Conservation (phyloP, 2,888 invertebrate genomes). For the Salticus scenicus region DNA sequence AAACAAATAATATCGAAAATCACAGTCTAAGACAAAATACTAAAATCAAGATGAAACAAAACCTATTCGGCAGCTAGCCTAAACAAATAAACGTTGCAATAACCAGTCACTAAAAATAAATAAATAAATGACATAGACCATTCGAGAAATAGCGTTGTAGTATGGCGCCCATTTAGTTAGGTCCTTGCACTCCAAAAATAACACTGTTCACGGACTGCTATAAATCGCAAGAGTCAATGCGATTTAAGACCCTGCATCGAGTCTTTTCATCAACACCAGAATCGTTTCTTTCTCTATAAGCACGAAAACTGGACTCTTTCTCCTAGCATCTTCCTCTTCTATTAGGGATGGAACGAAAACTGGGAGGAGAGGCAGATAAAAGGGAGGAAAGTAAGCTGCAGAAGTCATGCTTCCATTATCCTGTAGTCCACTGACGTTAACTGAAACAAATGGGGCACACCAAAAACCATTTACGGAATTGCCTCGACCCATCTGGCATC, state of each 20-base stretch:
- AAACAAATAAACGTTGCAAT: not conserved
- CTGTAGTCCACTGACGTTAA: conserved; percentile 66
- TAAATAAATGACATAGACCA: not conserved
- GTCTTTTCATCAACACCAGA: conserved; percentile 61
- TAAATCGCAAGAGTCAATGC: conserved; percentile 66
- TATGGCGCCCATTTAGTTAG: conserved; percentile 13
- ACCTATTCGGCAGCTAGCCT: not conserved
- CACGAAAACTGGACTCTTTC: conserved; percentile 41
- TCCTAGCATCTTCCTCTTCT: conserved; percentile 7
- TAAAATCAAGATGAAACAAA: not conserved
- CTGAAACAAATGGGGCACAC: conserved; percentile 70
- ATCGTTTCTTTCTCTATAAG: conserved; percentile 40
- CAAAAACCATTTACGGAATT: conserved; percentile 70
- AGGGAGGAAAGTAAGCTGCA: conserved; percentile 39
- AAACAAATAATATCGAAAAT: too few species aligned
- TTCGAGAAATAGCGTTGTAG: not conserved
- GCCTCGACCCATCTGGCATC: conserved; percentile 70
- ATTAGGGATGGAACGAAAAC: not conserved
- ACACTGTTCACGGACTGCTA: conserved; percentile 24
- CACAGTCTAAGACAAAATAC: not conserved
- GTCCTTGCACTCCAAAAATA: conserved; percentile 10
- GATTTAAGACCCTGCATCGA: conserved; percentile 53
- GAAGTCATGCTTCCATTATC: conserved; percentile 70
- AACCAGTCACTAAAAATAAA: conserved; percentile 5
- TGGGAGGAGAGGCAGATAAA: conserved; percentile 6